Base-by-base conservation (phyloP, 2,113 vertebrate species). In the Amphilophus citrinellus region DNA sequence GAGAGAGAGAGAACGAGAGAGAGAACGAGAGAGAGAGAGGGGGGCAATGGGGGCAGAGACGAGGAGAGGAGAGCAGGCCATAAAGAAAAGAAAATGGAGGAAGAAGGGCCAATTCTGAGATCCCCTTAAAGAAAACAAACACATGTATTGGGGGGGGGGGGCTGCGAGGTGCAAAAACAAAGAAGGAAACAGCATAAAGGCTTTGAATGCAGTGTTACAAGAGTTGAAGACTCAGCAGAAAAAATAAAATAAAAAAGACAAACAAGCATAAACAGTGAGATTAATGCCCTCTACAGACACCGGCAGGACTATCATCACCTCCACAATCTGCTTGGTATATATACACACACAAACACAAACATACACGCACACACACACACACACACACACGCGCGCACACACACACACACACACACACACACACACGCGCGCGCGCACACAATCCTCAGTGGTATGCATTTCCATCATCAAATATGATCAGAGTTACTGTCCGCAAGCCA, bases 391-490 rank as follows among this genome's bases (percentile, higher is more conserved):
- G n/a, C n/a, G n/a, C n/a, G n/a, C n/a, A 85, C 65, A 66, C 2
- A 37, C 37, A 37, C 37, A 82, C 58, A 71, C 37, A 66, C 35
- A 79, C 80, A 76, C 76, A 62, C 32, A 7, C 5, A 7, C 32
- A 10, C 37, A 37, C 1, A 37, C 37, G 9, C 37, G 9, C 37
- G 77, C 53, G 71, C 30, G 61, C 35, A 79, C 80, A 76, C 71
- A 66, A 57, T 86, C 87, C 86, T 86, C 89, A 80, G 61, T 53
- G 87, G 90, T 83, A 88, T 91, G 90, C 22, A 83, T 91, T 88
- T 89, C 88, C 62, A 89, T 93, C 92, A 91, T 90, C 88, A 84
- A 85, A 87, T 77, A 82, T 82, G 80, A 92, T 93, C 87, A 91
- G 63, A 10, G 18, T 80, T 53, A 84, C 82, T 83, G 84, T 92